phyloP scores from a whole-genome alignment of 2,113 vertebrate species.

The Callaeas wilsoni region DNA sequence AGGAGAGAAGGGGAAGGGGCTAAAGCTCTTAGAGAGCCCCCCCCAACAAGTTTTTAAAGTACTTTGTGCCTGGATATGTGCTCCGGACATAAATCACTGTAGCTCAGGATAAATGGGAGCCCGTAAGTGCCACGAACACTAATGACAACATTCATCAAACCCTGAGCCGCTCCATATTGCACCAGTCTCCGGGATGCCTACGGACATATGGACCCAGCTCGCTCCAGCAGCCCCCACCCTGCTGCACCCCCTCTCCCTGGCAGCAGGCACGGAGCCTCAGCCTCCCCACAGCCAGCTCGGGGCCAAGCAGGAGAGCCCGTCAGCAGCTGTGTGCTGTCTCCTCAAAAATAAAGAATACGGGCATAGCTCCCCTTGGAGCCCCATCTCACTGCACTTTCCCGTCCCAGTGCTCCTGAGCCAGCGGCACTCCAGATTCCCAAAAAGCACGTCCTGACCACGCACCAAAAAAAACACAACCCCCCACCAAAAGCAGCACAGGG shows the following conservation, averaged over 20 bases:
- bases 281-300: neutral
- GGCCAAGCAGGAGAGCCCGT: neutral
- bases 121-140: constrained; percentile 60
- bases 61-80: constrained; percentile 39
- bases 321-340: fast-evolving
- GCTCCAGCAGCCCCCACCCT: constrained; percentile 32
- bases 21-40: neutral
- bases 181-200: constrained; percentile 6
- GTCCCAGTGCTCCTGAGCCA: neutral
- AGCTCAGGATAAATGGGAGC: constrained; percentile 64
- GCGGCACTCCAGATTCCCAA: neutral
- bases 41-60: neutral
- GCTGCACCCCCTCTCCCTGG: neutral
- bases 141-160: constrained; percentile 74
- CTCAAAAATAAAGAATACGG: neutral
- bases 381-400: neutral
- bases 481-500: fast-evolving
- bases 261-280: neutral
- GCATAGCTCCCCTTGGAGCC: neutral
- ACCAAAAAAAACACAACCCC: no score
- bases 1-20: neutral
- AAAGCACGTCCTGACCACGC: fast-evolving
- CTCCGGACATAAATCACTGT: constrained; percentile 64
- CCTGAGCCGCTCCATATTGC: constrained; percentile 58
- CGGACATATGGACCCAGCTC: constrained; percentile 40